These are phyloP conservation scores for Micromesistius poutassou DNA, from an alignment of 2,797 vertebrate genomes.

Conservation along the genomic window DNA sequence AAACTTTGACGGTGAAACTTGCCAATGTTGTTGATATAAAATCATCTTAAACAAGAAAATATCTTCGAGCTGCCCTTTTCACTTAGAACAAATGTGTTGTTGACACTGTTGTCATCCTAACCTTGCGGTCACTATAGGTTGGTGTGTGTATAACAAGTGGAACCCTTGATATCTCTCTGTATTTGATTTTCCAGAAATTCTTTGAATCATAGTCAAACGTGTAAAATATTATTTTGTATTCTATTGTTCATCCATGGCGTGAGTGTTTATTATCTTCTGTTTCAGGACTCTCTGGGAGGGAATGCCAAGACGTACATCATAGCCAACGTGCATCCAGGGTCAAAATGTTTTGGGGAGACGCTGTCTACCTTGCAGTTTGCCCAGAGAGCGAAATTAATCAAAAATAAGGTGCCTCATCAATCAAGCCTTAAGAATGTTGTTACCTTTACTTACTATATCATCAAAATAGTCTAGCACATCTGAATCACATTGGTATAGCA, in stretches of 20 bases:
- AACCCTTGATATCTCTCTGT: neutral
- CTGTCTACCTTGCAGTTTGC: slow-evolving; percentile 94
- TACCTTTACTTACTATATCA: neutral
- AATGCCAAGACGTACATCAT: slow-evolving; percentile 96
- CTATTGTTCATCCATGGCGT: neutral
- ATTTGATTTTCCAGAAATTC: neutral
- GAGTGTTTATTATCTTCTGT: slow-evolving; percentile 8
- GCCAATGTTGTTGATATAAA: neutral
- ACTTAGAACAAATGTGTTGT: neutral
- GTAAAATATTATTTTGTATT: neutral
- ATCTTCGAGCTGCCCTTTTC: neutral
- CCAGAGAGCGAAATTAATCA: slow-evolving; percentile 94
- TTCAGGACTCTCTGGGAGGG: slow-evolving; percentile 93
- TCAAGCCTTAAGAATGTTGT: neutral
- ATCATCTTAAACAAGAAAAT: neutral
- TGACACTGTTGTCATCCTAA: neutral
- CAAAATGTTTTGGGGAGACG: slow-evolving; percentile 93
- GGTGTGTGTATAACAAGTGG: neutral
- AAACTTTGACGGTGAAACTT: neutral
- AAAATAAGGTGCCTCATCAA: slow-evolving; percentile 83
- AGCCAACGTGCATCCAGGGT: slow-evolving; percentile 95
- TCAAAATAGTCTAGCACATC: neutral
- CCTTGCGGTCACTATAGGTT: neutral
- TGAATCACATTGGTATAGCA: too few species aligned
- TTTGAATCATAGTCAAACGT: neutral